A percentile compares a stretch with the other conserved stretches of the same genome.
phyloP scores from a whole-genome alignment of 2,797 vertebrate species.

The Melanogrammus aeglefinus region DNA sequence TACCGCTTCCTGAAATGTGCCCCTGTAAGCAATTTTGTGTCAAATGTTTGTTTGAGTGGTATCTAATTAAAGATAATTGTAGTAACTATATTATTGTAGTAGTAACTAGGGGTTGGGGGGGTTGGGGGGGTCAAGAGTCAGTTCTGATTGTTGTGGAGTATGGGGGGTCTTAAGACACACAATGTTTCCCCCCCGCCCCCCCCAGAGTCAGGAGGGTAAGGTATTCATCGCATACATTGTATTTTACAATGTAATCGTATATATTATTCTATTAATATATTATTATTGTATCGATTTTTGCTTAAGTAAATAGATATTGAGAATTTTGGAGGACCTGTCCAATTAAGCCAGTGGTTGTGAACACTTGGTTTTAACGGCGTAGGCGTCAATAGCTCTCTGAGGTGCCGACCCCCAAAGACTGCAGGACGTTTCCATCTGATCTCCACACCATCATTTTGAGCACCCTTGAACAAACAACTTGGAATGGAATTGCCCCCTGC shows the following conservation, averaged over 20 bases:
- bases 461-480: constrained; percentile 22
- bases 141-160: no score
- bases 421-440: constrained; percentile 15
- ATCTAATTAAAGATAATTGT: not conserved
- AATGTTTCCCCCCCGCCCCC: no score
- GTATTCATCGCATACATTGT: no score
- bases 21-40: not conserved
- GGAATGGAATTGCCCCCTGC: constrained; percentile 21
- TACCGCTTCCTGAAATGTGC: not conserved
- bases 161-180: no score
- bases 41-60: not conserved
- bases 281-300: not conserved
- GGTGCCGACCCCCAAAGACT: constrained; percentile 9
- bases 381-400: constrained; percentile 13
- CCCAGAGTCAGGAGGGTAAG: no score
- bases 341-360: constrained; percentile 31
- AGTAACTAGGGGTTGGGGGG: no score
- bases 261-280: not conserved
- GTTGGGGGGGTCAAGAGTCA: no score
- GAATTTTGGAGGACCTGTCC: constrained; percentile 3
- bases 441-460: constrained; percentile 20
- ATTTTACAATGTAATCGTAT: not conserved
- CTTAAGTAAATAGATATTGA: not conserved
- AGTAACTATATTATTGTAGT: not conserved
- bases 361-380: constrained; percentile 29